phyloP scores from a whole-genome alignment of 2,113 vertebrate species.

The Zapus hudsonius region DNA sequence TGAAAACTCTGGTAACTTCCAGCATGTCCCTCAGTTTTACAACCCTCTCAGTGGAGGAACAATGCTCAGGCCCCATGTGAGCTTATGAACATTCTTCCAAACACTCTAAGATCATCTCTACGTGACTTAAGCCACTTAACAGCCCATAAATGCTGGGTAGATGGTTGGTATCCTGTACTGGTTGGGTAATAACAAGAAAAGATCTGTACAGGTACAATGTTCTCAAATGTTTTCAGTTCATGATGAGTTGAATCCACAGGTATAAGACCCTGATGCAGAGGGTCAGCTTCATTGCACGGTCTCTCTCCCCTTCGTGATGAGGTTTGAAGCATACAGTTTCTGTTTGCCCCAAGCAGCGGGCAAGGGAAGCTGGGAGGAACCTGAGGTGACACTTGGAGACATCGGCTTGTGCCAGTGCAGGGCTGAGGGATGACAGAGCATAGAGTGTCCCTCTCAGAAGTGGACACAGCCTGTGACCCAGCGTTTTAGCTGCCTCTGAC shows the following conservation, averaged over 20 bases:
- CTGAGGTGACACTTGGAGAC: neutral
- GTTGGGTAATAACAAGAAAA: neutral
- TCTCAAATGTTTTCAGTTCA: neutral
- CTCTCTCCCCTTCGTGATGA: neutral
- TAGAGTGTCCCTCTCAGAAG: accelerated
- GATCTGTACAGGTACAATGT: neutral
- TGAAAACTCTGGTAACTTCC: neutral
- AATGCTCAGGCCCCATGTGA: neutral
- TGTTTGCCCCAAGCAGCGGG: neutral
- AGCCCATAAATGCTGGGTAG: neutral
- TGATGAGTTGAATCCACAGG: neutral
- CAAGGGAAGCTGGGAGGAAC: neutral
- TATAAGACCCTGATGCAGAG: too few relatives aligned
- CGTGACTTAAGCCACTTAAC: neutral
- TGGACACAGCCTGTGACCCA: neutral
- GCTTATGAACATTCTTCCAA: too few relatives aligned
- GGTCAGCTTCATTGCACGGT: neutral
- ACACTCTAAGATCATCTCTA: neutral
- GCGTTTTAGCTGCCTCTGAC: neutral
- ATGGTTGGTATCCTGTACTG: too few relatives aligned
- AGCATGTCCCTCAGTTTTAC: neutral
- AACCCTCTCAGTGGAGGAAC: neutral
- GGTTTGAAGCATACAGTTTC: neutral
- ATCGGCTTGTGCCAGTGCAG: neutral
- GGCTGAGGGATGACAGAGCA: neutral